Conservation (phyloP, 2,797 vertebrate species). For the Anguilla megastoma region DNA sequence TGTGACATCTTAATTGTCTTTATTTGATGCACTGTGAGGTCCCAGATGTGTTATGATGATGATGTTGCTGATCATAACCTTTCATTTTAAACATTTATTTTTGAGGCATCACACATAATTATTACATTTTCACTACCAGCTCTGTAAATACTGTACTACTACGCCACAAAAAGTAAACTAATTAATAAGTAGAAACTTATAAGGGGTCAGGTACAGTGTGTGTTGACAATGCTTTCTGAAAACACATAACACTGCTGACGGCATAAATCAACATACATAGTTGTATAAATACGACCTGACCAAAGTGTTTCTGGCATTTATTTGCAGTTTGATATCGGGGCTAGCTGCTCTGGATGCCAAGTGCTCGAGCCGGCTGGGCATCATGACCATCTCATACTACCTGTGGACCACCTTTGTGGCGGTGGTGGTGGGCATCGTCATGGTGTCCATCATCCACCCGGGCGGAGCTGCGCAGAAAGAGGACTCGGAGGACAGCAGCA, state of each 20-base stretch:
- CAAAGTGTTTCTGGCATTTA: neutral
- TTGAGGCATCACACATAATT: neutral
- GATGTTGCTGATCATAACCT: neutral
- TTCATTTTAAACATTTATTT: neutral
- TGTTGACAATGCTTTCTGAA: neutral
- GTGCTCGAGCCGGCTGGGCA: slow-evolving; percentile 89
- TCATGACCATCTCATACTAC: slow-evolving; percentile 94
- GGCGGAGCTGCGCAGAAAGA: slow-evolving; percentile 92
- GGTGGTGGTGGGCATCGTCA: slow-evolving; percentile 90
- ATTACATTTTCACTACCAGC: neutral
- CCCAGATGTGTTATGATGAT: neutral
- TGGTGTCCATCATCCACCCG: slow-evolving; percentile 94
- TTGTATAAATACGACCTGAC: neutral
- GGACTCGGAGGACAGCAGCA: slow-evolving; percentile 81
- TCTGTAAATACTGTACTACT: neutral
- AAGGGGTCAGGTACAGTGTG: neutral
- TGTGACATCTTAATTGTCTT: neutral
- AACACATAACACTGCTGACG: too few species aligned
- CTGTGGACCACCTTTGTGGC: slow-evolving; percentile 96
- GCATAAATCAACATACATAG: neutral
- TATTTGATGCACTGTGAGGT: neutral
- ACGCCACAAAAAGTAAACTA: neutral
- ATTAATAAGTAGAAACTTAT: too few species aligned
- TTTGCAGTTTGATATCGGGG: slow-evolving; percentile 89
- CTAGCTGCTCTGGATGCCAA: slow-evolving; percentile 92